Evolutionary conservation across 30 jellyfish, hydroid and myxozoan species (phyloP).

Genomic region (Pelagia noctiluca): DNA sequence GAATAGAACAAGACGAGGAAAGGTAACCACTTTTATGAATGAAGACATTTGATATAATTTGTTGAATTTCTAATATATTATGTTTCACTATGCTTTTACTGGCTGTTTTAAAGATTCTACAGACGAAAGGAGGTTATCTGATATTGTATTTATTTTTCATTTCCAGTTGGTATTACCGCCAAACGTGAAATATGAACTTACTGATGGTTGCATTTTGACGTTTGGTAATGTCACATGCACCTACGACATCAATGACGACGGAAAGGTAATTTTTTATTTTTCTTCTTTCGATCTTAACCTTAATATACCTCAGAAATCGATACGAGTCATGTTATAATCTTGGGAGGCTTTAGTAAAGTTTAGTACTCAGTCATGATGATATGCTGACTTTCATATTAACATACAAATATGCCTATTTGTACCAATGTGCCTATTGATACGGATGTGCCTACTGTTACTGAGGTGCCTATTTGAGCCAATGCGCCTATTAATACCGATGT

Average conservation of each 20-base stretch:
- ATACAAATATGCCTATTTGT: no score
- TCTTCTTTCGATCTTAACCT: background rate
- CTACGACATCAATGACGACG: constrained; percentile 6
- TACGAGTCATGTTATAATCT: no score
- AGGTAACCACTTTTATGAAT: constrained; percentile 25
- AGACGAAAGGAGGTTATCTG: background rate
- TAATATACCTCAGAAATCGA: background rate
- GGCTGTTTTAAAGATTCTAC: background rate
- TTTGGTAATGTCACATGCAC: constrained; percentile 49
- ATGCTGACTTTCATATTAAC: no score
- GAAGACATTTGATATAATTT: background rate
- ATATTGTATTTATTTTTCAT: background rate
- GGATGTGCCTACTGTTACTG: no score
- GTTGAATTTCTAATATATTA: no score
- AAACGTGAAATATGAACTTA: constrained; percentile 52
- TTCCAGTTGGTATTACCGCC: constrained; percentile 54
- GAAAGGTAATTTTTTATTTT: constrained; percentile 14
- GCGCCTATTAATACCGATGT: no score
- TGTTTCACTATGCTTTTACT: background rate
- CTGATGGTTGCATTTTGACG: constrained; percentile 13
- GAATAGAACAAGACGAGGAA: constrained; percentile 67
- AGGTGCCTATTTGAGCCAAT: no score
- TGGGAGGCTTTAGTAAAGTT: background rate
- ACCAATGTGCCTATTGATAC: no score
- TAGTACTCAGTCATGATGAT: no score